Base-by-base conservation (phyloP, 2,888 invertebrate species). In the Campopleginae sp. region DNA sequence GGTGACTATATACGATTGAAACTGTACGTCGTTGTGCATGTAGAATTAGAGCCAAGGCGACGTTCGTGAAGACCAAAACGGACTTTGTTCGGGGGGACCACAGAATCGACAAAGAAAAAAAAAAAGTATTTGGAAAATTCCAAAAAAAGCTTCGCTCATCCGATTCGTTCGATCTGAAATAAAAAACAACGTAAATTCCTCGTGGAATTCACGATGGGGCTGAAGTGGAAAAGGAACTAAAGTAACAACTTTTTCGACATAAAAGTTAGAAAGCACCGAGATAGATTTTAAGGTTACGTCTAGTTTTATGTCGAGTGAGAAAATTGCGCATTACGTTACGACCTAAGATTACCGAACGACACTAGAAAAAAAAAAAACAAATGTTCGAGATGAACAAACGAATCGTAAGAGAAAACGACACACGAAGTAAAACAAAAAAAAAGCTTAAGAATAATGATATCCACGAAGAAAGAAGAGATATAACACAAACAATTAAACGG, bases 271-370 rank as follows among this genome's bases (percentile, higher is more conserved):
- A 85, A 80, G 78, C 84, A 85, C 84, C 81, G 84, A 78, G 81
- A 81, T 81, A 81, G 74, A 75, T 81, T 70, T 48, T 78, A 82
- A 81, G 80, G 71, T 77, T 66, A 79, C 78, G 72, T 81, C 76
- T 85, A 79, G 70, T 82, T 84, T 86, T 86, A 80, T 65, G 72
- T 81, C 79, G 77, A 65, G 80, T 72, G 84, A 80, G 81, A 79
- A 81, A 79, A 80, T 84, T 84, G 82, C 84, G 82, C 84, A 82
- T 84, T 87, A 82, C 82, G 85, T 83, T 78, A 85, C 80, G 66
- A 82, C 44, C 61, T 77, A 76, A 79, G 80, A 51, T 85, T 74
- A 71, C 70, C n/a, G 65, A 46, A 77, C 46, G 23, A 19, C 33
- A 27, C n/a, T 44, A 33, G 42, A 42, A 58, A 58, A 84, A 71